Percentiles rank a stretch among this genome's conserved stretches.
Conservation (phyloP, 2,888 invertebrate species). For the Minunthozetes semirufus region DNA sequence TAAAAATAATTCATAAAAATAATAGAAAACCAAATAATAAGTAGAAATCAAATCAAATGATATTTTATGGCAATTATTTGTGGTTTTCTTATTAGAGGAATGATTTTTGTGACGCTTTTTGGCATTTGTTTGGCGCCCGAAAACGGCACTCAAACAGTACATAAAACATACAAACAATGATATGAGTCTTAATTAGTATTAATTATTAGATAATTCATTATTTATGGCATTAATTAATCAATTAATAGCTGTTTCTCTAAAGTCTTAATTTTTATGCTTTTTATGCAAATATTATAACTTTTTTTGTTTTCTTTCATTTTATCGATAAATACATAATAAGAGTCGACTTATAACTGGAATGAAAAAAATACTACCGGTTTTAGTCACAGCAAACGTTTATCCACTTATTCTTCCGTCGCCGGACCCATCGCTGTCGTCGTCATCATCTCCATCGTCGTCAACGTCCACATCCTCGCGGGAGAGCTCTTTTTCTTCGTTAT, state of each 20-base stretch:
- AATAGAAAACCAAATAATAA: neutral
- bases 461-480: constrained; percentile 61
- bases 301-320: neutral
- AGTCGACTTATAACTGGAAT: constrained; percentile 7
- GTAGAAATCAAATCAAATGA: neutral
- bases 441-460: constrained; percentile 65
- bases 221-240: neutral
- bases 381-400: neutral
- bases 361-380: constrained; percentile 17
- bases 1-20: neutral
- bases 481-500: constrained; percentile 54
- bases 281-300: constrained; percentile 18
- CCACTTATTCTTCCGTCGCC: constrained; percentile 60
- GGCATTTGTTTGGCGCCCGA: neutral
- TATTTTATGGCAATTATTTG: constrained; percentile 23
- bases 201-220: neutral
- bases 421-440: constrained; percentile 66
- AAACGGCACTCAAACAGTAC: neutral
- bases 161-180: constrained; percentile 28
- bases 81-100: neutral
- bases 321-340: neutral
- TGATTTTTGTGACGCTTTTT: neutral
- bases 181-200: constrained; percentile 18
- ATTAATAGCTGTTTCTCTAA: neutral
- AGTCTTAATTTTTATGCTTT: neutral